Base-by-base conservation (phyloP, 1,140 invertebrate genomes). In the Atta texana region DNA sequence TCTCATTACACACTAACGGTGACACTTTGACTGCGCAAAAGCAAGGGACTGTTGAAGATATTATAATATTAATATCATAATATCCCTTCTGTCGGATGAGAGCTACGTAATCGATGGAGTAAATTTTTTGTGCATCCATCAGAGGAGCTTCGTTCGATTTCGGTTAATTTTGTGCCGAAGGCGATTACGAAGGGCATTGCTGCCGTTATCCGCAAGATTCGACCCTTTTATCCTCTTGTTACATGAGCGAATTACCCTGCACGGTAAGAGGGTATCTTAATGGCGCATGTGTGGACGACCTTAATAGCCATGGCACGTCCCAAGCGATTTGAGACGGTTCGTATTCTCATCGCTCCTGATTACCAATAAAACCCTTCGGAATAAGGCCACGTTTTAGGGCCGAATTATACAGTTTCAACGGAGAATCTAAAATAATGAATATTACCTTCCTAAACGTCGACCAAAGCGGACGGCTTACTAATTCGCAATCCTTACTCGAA, bases 201-300 rank as follows among this genome's bases (percentile, higher is more conserved):
- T 75, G 80, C 80, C 24, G 80, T 84, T 84, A 74, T 69, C n/a
- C 61, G 72, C 82, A 31, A 85, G 28, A 80, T 51, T 69, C 76
- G 74, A 49, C 44, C n/a, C 74, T 85, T 49, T 88, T 88, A 86
- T 78, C 76, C 44, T 57, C 69, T 89, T 76, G 87, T 89, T 89
- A 86, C 87, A 66, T n/a, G 61, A 82, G 51, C 28, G 80, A 76
- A 85, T 85, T 85, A 85, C 18, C n/a, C 21, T 16, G 69, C 28
- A 31, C 49, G 49, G 80, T 44, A 44, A 81, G 39, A 55, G 61
- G 24, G 69, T 49, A 51, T 21, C 51, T 71, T 87, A 87, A 87
- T 85, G 53, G 31, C 39, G 61, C 21, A 66, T 80, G 86, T 71
- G 78, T 85, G 57, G 80, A 74, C 14, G 80, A 14, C 44, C 39